Evolutionary conservation across 1,140 invertebrate genomes (phyloP).

Genomic region (Grapholita molesta): DNA sequence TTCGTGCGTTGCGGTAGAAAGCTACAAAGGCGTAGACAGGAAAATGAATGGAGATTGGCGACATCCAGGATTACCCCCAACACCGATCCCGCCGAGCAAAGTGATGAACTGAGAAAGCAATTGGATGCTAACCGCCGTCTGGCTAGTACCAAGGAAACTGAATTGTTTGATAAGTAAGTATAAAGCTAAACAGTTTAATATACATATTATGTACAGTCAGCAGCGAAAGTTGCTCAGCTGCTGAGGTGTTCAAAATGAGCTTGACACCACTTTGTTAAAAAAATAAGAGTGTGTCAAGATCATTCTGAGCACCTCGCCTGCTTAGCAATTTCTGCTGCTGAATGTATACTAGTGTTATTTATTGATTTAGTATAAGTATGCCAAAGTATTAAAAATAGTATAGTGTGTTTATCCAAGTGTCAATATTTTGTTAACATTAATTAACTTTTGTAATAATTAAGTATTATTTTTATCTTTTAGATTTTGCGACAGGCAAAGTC

Average conservation of each 20-base stretch:
- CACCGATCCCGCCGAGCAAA: constrained; percentile 53
- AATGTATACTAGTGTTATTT: no score
- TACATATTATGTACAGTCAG: no score
- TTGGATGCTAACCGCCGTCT: constrained; percentile 50
- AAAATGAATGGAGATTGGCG: constrained; percentile 68
- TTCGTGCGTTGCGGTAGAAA: constrained; percentile 69
- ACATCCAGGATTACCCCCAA: constrained; percentile 47
- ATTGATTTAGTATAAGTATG: no score
- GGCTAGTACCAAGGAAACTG: constrained; percentile 49
- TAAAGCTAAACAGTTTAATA: background rate
- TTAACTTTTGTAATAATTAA: background rate
- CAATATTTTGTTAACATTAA: no score
- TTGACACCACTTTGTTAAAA: no score
- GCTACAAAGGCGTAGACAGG: constrained; percentile 66
- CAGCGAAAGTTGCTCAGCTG: no score
- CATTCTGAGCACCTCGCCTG: no score
- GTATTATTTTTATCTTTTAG: constrained; percentile 19
- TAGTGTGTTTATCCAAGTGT: no score
- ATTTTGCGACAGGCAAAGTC: constrained; percentile 62
- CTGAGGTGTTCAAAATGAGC: no score
- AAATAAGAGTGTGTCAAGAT: no score
- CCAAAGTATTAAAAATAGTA: no score
- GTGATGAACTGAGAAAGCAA: constrained; percentile 43
- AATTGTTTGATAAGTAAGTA: constrained; percentile 46
- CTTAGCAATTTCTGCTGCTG: no score